Conservation (phyloP, 2,888 invertebrate genomes). For the Carabus problematicus region DNA sequence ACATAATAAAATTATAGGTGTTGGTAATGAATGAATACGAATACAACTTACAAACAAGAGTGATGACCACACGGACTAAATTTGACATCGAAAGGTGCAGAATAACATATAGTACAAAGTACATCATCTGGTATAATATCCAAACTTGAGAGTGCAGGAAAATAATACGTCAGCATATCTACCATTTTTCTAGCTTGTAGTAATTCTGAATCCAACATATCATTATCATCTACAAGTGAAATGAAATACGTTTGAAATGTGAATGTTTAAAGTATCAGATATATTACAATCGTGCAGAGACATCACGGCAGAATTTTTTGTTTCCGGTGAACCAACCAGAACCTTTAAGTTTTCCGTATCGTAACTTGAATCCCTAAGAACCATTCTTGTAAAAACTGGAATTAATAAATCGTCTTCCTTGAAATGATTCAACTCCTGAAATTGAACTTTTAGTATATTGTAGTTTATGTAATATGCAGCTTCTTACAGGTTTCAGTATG, state of each 20-base stretch:
- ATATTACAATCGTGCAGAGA: slow-evolving; percentile 23
- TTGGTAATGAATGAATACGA: background rate
- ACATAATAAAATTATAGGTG: background rate
- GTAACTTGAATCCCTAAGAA: slow-evolving; percentile 33
- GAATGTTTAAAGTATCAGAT: background rate
- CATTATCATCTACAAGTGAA: slow-evolving; percentile 11
- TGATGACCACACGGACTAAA: slow-evolving; percentile 34
- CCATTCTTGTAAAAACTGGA: slow-evolving; percentile 23
- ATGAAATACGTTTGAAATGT: background rate
- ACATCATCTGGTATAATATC: slow-evolving; percentile 34
- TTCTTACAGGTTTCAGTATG: slow-evolving; percentile 12
- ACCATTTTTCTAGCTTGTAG: slow-evolving; percentile 11
- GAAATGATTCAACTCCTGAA: slow-evolving; percentile 21
- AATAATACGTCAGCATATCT: slow-evolving; percentile 19
- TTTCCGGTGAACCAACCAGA: slow-evolving; percentile 34
- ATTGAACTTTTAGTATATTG: background rate
- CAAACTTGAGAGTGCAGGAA: slow-evolving; percentile 17
- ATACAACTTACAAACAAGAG: slow-evolving; percentile 34
- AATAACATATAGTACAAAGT: slow-evolving; percentile 35
- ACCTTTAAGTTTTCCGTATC: slow-evolving; percentile 20
- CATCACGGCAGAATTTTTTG: slow-evolving; percentile 21
- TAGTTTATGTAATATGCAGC: background rate
- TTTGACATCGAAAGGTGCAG: slow-evolving; percentile 33
- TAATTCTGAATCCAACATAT: slow-evolving; percentile 20
- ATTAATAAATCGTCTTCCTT: slow-evolving; percentile 25